Percentiles rank a stretch among this genome's conserved stretches.
Conservation (phyloP, 2,797 vertebrate species). For the Leptatherina wallacei region DNA sequence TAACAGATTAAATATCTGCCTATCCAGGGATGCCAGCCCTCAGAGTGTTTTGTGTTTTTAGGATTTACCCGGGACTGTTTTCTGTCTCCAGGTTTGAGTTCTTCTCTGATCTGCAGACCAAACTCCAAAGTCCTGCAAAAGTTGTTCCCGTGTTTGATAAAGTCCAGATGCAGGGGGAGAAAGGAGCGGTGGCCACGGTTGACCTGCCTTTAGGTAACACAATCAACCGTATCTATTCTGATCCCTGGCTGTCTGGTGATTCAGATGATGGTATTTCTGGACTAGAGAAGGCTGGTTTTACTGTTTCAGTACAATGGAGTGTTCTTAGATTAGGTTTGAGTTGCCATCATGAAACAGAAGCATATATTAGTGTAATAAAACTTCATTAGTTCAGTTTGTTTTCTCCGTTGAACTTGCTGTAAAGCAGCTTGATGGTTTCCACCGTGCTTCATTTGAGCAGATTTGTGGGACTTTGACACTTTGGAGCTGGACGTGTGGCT, state of each 20-base stretch:
- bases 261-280: not conserved
- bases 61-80: not conserved
- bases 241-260: not conserved
- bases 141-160: constrained; percentile 79
- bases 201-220: constrained; percentile 72
- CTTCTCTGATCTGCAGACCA: constrained; percentile 63
- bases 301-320: not conserved
- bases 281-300: not conserved
- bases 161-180: constrained; percentile 80
- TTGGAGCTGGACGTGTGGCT: constrained; percentile 82
- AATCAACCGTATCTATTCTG: not conserved
- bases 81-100: constrained; percentile 80
- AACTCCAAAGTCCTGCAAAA: constrained; percentile 65
- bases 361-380: not conserved
- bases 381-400: no score
- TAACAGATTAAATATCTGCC: no score
- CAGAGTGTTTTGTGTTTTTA: not conserved
- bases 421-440: not conserved
- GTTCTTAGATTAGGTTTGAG: not conserved
- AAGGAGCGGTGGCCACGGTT: constrained; percentile 76
- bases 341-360: not conserved
- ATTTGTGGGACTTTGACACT: constrained; percentile 54
- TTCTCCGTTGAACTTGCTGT: not conserved
- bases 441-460: constrained; percentile 39
- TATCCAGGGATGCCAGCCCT: no score